These are phyloP conservation scores for Onychostruthus taczanowskii DNA, from an alignment of 2,113 vertebrate genomes.

Conservation along the genomic window DNA sequence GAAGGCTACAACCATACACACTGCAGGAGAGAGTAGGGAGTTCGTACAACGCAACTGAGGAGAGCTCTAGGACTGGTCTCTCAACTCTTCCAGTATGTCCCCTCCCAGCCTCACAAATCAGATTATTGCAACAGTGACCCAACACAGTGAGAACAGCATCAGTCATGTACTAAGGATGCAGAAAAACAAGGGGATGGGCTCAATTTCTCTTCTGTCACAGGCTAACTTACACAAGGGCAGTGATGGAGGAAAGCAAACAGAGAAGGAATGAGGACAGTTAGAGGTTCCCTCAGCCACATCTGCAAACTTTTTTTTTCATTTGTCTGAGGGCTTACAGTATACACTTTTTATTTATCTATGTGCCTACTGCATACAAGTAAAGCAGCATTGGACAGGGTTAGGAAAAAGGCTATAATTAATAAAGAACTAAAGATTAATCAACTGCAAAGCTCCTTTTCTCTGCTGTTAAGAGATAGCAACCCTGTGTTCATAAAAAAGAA, in stretches of 20 bases:
- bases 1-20: not conserved
- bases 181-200: not conserved
- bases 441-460: not conserved
- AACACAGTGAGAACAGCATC: not conserved
- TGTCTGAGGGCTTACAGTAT: not conserved
- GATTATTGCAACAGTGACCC: not conserved
- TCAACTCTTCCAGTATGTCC: not conserved
- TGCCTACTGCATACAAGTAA: not conserved
- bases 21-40: not conserved
- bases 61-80: not conserved
- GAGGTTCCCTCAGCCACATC: not conserved
- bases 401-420: not conserved
- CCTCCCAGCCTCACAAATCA: not conserved
- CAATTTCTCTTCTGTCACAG: not conserved
- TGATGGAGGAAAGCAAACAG: not conserved
- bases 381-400: not conserved
- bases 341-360: not conserved
- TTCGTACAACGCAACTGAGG: not conserved
- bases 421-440: not conserved
- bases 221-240: not conserved
- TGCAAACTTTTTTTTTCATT: not conserved
- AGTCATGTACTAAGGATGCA: not conserved
- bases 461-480: not conserved
- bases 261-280: not conserved
- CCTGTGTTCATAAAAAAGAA: not conserved